Percentiles rank a stretch among this genome's conserved stretches.
phyloP scores from a whole-genome alignment of 2,797 vertebrate species.

The Megalops cyprinoides region DNA sequence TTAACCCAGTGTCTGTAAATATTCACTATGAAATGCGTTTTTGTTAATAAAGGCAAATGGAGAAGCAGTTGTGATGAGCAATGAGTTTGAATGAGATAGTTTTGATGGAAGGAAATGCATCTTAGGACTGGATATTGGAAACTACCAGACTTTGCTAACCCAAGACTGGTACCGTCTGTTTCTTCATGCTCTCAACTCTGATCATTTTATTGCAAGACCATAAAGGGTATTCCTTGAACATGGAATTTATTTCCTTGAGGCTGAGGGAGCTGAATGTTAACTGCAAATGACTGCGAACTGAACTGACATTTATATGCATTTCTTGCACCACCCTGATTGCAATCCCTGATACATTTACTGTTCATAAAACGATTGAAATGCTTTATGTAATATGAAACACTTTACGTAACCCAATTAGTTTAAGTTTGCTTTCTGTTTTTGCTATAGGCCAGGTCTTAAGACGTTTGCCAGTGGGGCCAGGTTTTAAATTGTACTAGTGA shows the following conservation, averaged over 20 bases:
- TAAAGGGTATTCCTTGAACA: background rate
- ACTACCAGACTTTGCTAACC: no score
- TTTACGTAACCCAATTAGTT: no score
- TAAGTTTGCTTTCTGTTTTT: no score
- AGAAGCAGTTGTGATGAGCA: background rate
- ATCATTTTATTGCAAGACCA: conserved; percentile 14
- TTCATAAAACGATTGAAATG: no score
- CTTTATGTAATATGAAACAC: no score
- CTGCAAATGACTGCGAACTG: conserved; percentile 8
- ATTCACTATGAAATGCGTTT: background rate
- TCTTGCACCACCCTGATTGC: background rate
- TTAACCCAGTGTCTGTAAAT: background rate
- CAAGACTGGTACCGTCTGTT: no score
- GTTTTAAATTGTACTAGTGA: no score
- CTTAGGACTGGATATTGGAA: no score
- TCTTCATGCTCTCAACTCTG: background rate
- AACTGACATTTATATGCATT: background rate
- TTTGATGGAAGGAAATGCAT: no score
- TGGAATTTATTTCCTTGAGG: background rate
- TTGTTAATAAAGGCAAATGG: background rate
- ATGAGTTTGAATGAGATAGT: background rate
- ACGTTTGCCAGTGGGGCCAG: no score
- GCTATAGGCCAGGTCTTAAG: no score
- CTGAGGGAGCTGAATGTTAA: background rate
- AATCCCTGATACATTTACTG: no score